These are phyloP conservation scores for Liodrosophila aerea DNA, from an alignment of 2,888 invertebrate species.

Conservation along the genomic window DNA sequence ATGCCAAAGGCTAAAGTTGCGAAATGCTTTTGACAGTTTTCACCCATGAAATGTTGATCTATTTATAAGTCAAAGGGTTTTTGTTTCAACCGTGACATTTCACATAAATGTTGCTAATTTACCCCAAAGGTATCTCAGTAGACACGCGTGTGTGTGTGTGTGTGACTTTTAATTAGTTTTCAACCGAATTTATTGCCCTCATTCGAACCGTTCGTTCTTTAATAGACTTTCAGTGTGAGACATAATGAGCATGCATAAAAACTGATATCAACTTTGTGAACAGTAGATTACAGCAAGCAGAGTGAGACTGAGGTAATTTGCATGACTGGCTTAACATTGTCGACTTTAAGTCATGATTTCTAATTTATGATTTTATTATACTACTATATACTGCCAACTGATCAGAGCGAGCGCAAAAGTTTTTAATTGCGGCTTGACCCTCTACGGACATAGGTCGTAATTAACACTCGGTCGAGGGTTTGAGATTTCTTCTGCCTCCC, in stretches of 20 bases:
- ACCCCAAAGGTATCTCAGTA: conserved; percentile 18
- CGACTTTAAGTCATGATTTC: too few relatives aligned
- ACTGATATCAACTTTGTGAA: not conserved
- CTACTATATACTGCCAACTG: too few relatives aligned
- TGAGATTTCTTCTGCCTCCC: not conserved
- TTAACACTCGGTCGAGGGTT: conserved; percentile 54
- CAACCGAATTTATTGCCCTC: conserved; percentile 18
- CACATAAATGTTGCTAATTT: conserved; percentile 25
- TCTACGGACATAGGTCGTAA: conserved; percentile 58
- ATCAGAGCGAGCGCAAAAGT: conserved; percentile 41
- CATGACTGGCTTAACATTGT: too few relatives aligned
- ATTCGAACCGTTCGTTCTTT: not conserved
- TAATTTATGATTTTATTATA: too few relatives aligned
- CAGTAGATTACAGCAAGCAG: not conserved
- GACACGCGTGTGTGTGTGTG: not conserved
- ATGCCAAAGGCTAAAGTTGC: conserved; percentile 18
- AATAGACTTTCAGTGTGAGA: not conserved
- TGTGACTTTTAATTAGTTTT: conserved; percentile 40
- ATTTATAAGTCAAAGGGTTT: conserved; percentile 32
- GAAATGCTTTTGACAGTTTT: conserved; percentile 20
- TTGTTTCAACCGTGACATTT: conserved; percentile 9
- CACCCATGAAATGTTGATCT: conserved; percentile 8
- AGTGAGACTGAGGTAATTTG: too few relatives aligned
- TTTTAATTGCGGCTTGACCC: conserved; percentile 63
- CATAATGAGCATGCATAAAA: too few relatives aligned